phyloP scores from a whole-genome alignment of 2,888 invertebrate genomes.

The Sarcophaga rosellei region DNA sequence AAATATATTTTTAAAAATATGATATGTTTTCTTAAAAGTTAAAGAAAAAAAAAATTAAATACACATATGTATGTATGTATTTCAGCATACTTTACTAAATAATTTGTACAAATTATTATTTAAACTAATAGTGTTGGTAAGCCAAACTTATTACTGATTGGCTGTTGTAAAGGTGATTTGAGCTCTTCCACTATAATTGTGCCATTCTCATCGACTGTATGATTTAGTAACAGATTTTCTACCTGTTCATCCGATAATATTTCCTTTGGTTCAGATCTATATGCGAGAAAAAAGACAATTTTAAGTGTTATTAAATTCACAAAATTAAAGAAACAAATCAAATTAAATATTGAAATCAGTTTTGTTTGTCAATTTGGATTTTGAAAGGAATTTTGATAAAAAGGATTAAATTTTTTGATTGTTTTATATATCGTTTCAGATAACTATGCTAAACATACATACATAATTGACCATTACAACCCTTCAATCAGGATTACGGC shows the following conservation, averaged over 20 bases:
- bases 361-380: neutral
- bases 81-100: neutral
- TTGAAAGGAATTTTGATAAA: too few species aligned
- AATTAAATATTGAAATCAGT: conserved; percentile 70
- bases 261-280: conserved; percentile 79
- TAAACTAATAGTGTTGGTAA: conserved; percentile 62
- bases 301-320: conserved; percentile 48
- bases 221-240: conserved; percentile 80
- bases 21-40: conserved; percentile 61
- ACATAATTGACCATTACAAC: too few species aligned
- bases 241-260: conserved; percentile 81
- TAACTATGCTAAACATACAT: too few species aligned
- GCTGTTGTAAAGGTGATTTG: conserved; percentile 74
- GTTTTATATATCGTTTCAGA: too few species aligned
- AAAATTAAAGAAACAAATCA: neutral
- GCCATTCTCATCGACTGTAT: conserved; percentile 78
- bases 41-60: conserved; percentile 24
- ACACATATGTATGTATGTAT: neutral
- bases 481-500: too few species aligned
- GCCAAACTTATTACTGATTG: conserved; percentile 63
- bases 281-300: conserved; percentile 67
- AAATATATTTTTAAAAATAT: neutral
- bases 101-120: conserved; percentile 12
- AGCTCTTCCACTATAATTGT: conserved; percentile 77
- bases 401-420: too few species aligned